Base-by-base conservation (phyloP, 2,888 invertebrate species). In the Ophion slaviceki region DNA sequence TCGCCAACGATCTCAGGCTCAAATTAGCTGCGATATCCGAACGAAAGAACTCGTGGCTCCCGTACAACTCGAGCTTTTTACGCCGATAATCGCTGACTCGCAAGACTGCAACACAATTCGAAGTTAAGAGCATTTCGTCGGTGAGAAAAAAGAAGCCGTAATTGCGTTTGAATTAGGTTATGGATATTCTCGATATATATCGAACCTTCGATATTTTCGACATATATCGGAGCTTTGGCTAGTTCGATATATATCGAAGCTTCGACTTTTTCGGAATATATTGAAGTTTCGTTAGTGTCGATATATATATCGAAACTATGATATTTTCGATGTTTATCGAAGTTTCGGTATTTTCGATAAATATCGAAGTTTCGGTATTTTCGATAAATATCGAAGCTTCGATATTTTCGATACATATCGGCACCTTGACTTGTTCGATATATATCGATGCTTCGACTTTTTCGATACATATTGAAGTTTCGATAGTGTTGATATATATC, bases 41-140 rank as follows among this genome's bases (percentile, higher is more conserved):
- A 76, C 97, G 96, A 95, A 98, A 98, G 94, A 98, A 97, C 92
- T 98, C 98, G 93, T 98, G 98, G 89, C 96, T 97, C 87, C 96
- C 96, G 93, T 98, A 98, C 79, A 96, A 95, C 87, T 97, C 96
- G 94, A 97, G 97, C 90, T 97, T 97, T 86, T 96, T 96, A 78
- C 98, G 96, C 24, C 98, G 96, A 94, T 98, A 99, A 91, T 98
- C 98, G 91, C 98, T 98, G 90, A 98, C 97, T 95, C 98, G 97
- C 95, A 99, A 98, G 86, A 98, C 99, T 98, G 95, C 8, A 95
- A 91, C 47, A 14, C 14, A 47, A 14, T 47, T 47, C 47, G 47
- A 2, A 47, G 1, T 11, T 47, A 3, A 47, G 47, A 47, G 11
- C 11, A 14, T 47, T 4, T 64, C 11, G 28, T 61, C n/a, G 47